phyloP scores from a whole-genome alignment of 2,797 vertebrate species.

The Malurus leucopterus region DNA sequence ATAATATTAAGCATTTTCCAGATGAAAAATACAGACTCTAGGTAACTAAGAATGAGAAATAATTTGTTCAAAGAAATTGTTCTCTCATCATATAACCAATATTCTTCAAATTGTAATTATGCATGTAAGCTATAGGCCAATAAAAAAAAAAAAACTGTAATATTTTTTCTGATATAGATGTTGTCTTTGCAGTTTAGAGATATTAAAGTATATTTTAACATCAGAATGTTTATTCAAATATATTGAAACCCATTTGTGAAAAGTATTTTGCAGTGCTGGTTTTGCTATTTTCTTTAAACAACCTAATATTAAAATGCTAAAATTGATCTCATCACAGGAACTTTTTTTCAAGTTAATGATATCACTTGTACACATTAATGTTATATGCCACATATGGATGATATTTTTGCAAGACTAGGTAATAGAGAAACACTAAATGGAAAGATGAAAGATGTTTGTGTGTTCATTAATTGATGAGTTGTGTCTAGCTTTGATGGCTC shows the following conservation, averaged over 20 bases:
- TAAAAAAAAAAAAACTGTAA: background rate
- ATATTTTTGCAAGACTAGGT: background rate
- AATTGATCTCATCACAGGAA: background rate
- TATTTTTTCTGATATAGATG: background rate
- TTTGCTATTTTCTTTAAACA: background rate
- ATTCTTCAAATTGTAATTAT: background rate
- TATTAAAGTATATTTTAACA: background rate
- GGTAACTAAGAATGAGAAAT: background rate
- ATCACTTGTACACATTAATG: background rate
- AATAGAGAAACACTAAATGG: background rate
- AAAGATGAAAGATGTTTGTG: background rate
- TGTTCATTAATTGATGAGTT: background rate
- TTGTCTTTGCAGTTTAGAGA: fast-evolving
- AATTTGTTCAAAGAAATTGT: background rate
- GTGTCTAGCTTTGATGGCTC: background rate
- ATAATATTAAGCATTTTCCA: background rate
- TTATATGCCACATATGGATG: background rate
- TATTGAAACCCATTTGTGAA: background rate
- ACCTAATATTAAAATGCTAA: background rate
- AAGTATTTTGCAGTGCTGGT: background rate
- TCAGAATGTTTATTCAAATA: background rate
- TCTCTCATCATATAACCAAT: background rate
- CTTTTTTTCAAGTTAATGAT: background rate
- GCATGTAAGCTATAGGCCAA: background rate
- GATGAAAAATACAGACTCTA: background rate